Evolutionary conservation across 2,888 invertebrate species (phyloP), one percentile per base, ranked within the genome.

Genomic region (Meta bourneti): DNA sequence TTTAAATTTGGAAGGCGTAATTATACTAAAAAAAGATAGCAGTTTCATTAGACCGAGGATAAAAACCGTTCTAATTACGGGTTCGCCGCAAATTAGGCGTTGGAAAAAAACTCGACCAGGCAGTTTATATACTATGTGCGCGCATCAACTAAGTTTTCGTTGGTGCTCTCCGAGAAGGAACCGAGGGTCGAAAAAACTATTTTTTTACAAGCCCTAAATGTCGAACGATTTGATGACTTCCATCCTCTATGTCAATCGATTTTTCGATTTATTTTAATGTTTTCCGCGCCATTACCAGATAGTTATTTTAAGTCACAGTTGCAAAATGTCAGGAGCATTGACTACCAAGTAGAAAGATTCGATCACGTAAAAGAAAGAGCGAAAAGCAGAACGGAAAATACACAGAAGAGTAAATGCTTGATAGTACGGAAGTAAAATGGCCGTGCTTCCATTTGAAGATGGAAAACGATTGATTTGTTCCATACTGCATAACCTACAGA

Each of bases 251-350:
- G 51, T 75, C 34, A 54, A 90, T 90, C 89, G 89, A 90, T 90
- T 84, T 90, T 90, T 90, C 83, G 89, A 90, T 90, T 90, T 90
- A 83, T 84, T 90, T 90, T 90, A 90, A 90, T 90, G 89, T 79
- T 90, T 90, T 90, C 82, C 89, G 84, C 83, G 61, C 83, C 89
- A 90, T 90, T 90, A 90, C 89, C 79, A 84, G n/a, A 79, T 81
- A 78, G 89, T 90, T 90, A 90, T 90, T 90, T 89, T 90, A 84
- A 84, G 89, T 83, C 54, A 54, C 82, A 84, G 49, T 90, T 71
- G 61, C 72, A 71, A 71, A 83, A 84, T 84, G 81, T 70, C 82
- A 83, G 70, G 75, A 61, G 81, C 52, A 79, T 88, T 34, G 52
- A 69, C 69, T 78, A 86, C 51, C 74, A 16, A 61, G 61, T 34